Conservation (phyloP, 2,797 vertebrate species). For the Gallirallus australis region DNA sequence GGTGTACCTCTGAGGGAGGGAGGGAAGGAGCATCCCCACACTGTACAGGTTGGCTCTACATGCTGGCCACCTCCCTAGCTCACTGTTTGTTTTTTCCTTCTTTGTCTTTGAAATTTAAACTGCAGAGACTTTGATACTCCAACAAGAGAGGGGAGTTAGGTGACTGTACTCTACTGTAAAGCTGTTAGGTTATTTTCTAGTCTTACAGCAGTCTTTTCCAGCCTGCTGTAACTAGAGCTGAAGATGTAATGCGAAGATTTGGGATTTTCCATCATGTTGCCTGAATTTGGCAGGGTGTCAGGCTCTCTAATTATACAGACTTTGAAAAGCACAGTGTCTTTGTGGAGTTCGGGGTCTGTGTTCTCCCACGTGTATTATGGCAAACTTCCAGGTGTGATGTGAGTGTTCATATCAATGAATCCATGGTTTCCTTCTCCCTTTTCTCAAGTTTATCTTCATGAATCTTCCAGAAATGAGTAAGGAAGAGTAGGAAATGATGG, state of each 20-base stretch:
- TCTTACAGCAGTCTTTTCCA: neutral
- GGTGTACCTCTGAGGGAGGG: neutral
- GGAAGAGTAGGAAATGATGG: neutral
- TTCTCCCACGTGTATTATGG: neutral
- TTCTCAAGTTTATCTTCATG: neutral
- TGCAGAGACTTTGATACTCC: neutral
- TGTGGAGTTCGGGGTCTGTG: neutral
- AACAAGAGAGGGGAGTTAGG: neutral
- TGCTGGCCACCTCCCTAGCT: neutral
- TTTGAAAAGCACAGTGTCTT: neutral
- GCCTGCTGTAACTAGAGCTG: neutral
- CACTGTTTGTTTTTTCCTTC: neutral
- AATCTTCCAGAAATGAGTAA: neutral
- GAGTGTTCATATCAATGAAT: neutral
- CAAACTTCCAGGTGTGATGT: neutral
- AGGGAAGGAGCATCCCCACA: neutral
- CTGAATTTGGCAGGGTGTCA: neutral
- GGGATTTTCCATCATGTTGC: neutral
- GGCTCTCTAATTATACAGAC: neutral
- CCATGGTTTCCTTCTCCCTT: neutral
- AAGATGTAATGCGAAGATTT: neutral
- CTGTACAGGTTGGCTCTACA: accelerated
- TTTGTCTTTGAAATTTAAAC: neutral
- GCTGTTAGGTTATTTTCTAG: neutral
- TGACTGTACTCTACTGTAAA: neutral